These are phyloP conservation scores for Dicerorhinus sumatrensis DNA, from an alignment of 2,113 vertebrate genomes.

Conservation along the genomic window DNA sequence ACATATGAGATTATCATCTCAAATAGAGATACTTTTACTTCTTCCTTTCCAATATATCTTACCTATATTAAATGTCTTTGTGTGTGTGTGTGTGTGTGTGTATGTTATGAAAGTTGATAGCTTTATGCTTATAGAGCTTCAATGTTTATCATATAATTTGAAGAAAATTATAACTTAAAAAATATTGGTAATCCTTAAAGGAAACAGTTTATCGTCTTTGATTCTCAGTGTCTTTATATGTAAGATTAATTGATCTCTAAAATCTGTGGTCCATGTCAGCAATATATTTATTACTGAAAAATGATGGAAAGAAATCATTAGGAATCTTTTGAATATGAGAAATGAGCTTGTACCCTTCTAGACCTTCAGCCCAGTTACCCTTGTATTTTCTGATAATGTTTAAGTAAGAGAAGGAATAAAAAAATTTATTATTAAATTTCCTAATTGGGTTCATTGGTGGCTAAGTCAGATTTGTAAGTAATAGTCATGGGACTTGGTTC, in stretches of 20 bases:
- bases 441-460: constrained; percentile 23
- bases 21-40: constrained; percentile 38
- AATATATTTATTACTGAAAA: constrained; percentile 47
- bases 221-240: neutral
- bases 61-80: neutral
- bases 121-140: neutral
- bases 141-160: neutral
- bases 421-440: constrained; percentile 34
- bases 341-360: neutral
- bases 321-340: neutral
- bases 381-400: constrained; percentile 43
- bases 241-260: neutral
- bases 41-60: neutral
- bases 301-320: neutral
- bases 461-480: neutral
- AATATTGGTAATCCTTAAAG: neutral
- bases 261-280: neutral
- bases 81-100: neutral
- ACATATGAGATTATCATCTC: neutral
- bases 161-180: neutral
- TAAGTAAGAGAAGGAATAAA: constrained; percentile 45
- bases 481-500: neutral
- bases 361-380: neutral
- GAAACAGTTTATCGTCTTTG: neutral
- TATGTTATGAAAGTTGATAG: constrained; percentile 37